phyloP scores from a whole-genome alignment of 2,888 invertebrate genomes.

The Acrobasis suavella region DNA sequence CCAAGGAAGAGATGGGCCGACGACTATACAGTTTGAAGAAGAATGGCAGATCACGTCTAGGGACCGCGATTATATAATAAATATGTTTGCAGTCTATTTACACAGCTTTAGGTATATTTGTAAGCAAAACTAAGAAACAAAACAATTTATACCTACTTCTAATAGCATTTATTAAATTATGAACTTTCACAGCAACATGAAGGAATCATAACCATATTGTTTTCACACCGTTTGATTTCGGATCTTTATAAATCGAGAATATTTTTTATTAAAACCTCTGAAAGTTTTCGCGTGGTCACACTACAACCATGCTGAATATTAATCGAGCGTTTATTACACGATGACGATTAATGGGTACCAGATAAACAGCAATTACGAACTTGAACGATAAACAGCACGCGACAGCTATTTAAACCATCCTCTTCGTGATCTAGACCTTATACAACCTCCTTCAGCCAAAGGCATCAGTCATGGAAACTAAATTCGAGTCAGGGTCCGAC shows the following conservation, averaged over 20 bases:
- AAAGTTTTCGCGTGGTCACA: background rate
- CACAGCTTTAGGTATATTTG: no score
- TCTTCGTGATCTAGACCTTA: background rate
- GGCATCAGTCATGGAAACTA: conserved; percentile 38
- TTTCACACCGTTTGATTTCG: no score
- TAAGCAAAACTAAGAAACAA: no score
- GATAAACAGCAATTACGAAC: conserved; percentile 14
- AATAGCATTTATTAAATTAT: no score
- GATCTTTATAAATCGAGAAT: background rate
- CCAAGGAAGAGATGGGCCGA: no score
- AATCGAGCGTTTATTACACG: conserved; percentile 5
- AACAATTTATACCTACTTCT: no score
- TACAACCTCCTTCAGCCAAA: background rate
- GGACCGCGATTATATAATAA: no score
- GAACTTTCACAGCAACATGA: no score
- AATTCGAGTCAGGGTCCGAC: conserved; percentile 50
- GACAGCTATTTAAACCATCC: background rate
- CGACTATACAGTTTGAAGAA: no score
- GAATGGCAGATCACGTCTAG: no score
- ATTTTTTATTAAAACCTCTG: background rate
- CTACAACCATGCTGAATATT: conserved; percentile 4
- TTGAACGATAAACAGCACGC: conserved; percentile 15
- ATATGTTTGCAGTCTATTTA: no score
- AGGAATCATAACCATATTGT: no score
- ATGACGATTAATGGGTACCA: background rate